phyloP scores from a whole-genome alignment of 2,797 vertebrate species.

The Vespertilio murinus region DNA sequence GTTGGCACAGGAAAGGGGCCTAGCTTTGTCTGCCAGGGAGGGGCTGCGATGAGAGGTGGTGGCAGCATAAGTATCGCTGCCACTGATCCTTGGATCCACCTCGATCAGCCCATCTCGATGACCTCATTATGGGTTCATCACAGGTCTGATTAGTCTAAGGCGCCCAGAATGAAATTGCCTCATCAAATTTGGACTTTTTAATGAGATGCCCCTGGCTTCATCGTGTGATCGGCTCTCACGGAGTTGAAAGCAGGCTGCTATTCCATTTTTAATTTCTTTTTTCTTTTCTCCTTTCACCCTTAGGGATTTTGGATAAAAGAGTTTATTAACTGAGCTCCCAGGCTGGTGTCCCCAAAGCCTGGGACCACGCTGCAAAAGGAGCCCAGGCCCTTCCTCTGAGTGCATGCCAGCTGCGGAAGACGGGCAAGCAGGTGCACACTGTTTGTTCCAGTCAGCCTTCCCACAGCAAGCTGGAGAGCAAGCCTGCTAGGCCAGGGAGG shows the following conservation, averaged over 20 bases:
- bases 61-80: neutral
- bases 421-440: slow-evolving; percentile 1
- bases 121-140: slow-evolving; percentile 46
- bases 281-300: slow-evolving; percentile 58
- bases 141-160: slow-evolving; percentile 13
- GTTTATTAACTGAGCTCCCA: slow-evolving; percentile 46
- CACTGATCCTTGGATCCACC: slow-evolving; percentile 1
- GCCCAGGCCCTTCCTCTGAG: slow-evolving; percentile 40
- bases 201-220: slow-evolving; percentile 60
- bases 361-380: slow-evolving; percentile 21
- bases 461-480: neutral
- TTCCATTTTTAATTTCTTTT: slow-evolving; percentile 67
- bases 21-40: neutral
- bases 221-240: neutral
- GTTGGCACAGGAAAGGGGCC: neutral
- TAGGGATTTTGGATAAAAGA: slow-evolving; percentile 63
- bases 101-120: slow-evolving; percentile 27
- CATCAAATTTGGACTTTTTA: slow-evolving; percentile 50
- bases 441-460: neutral
- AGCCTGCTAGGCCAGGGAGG: neutral
- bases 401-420: neutral
- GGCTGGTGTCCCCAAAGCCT: slow-evolving; percentile 26
- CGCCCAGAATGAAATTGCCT: slow-evolving; percentile 50
- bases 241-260: slow-evolving; percentile 27
- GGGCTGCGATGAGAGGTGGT: neutral